A percentile compares a stretch with the other conserved stretches of the same genome.
Conservation (phyloP, 2,797 vertebrate species). For the Coregonus sp. region DNA sequence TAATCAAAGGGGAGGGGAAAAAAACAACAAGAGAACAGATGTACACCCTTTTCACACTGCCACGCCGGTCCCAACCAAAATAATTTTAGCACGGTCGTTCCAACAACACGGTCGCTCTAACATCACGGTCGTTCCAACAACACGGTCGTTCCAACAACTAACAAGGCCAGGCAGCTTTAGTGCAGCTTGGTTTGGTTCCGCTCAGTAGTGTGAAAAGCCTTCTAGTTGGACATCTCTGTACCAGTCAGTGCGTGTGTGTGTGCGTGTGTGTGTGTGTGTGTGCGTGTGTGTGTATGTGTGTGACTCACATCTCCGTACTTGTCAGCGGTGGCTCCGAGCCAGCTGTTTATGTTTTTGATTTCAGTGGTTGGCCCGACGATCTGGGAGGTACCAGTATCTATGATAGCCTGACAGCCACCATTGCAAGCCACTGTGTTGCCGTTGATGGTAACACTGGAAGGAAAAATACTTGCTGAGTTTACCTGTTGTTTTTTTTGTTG, state of each 20-base stretch:
- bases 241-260: neutral
- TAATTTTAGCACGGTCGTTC: too few relatives aligned
- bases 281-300: neutral
- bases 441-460: constrained; percentile 58
- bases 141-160: too few relatives aligned
- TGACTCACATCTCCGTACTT: constrained; percentile 63
- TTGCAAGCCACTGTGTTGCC: constrained; percentile 63
- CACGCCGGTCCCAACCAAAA: too few relatives aligned
- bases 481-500: neutral
- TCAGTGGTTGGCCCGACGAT: constrained; percentile 66
- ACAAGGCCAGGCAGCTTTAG: too few relatives aligned
- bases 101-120: too few relatives aligned
- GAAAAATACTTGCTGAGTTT: neutral
- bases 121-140: too few relatives aligned
- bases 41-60: too few relatives aligned
- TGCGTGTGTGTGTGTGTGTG: neutral
- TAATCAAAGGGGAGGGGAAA: constrained; percentile 41
- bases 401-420: constrained; percentile 70
- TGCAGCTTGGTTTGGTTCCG: too few relatives aligned
- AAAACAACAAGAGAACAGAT: neutral
- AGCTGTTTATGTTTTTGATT: constrained; percentile 62
- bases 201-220: too few relatives aligned
- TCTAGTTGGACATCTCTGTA: too few relatives aligned
- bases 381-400: constrained; percentile 71
- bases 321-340: constrained; percentile 56